phyloP scores from a whole-genome alignment of 2,113 vertebrate genomes.

The Balaenoptera acutorostrata region DNA sequence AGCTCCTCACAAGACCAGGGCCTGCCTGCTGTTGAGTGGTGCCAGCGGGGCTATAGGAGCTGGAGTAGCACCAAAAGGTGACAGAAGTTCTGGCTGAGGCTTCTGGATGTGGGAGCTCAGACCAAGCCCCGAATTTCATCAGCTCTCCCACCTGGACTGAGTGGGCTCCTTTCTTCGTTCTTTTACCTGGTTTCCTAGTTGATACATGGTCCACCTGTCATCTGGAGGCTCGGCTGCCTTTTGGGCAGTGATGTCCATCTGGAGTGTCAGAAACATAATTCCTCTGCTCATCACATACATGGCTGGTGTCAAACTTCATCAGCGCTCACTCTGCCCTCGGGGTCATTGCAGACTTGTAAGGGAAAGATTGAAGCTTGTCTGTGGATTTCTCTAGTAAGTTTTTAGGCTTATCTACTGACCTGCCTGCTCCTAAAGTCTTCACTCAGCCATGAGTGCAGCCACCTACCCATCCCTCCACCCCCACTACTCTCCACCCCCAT shows the following conservation, averaged over 20 bases:
- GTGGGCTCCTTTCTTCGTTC: background rate
- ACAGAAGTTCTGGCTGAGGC: background rate
- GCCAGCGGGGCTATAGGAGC: background rate
- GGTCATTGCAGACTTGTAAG: conserved; percentile 38
- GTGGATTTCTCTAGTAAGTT: background rate
- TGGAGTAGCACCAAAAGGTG: background rate
- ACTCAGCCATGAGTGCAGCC: background rate
- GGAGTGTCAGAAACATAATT: conserved; percentile 40
- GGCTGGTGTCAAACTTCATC: conserved; percentile 62
- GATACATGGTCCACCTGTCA: conserved; percentile 53
- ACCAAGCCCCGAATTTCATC: background rate
- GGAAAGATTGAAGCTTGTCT: conserved; percentile 45
- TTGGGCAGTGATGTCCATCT: conserved; percentile 56
- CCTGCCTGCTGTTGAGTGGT: background rate
- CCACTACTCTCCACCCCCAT: accelerated
- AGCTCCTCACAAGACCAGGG: background rate
- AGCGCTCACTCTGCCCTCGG: background rate
- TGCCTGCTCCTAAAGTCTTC: background rate
- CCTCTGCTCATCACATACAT: conserved; percentile 54
- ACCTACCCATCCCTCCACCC: accelerated
- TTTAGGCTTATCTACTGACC: background rate
- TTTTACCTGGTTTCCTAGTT: conserved; percentile 13
- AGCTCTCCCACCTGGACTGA: background rate
- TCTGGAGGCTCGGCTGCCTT: conserved; percentile 48
- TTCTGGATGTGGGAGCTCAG: background rate